Conservation (phyloP, 1,140 invertebrate species). For the Lordiphosa stackelbergi region DNA sequence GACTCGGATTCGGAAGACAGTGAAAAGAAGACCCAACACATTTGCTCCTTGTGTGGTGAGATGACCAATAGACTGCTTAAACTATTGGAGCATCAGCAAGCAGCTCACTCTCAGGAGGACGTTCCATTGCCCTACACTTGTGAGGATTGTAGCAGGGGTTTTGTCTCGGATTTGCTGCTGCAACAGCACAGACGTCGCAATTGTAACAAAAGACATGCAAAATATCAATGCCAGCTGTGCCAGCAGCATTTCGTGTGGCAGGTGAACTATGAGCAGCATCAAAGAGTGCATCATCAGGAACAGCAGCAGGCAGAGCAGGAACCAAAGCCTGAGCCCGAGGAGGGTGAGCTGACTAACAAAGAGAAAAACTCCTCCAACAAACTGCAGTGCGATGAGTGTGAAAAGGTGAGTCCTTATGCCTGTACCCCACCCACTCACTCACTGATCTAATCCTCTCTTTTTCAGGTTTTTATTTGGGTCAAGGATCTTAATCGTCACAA, state of each 20-base stretch:
- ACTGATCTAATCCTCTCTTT: neutral
- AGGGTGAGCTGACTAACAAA: conserved; percentile 7
- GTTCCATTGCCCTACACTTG: conserved; percentile 30
- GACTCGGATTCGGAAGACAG: conserved; percentile 47
- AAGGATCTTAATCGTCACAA: conserved; percentile 78
- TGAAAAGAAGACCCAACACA: conserved; percentile 21
- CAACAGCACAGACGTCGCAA: conserved; percentile 47
- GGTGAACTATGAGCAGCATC: conserved; percentile 45
- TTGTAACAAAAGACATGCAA: conserved; percentile 43
- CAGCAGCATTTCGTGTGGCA: conserved; percentile 54
- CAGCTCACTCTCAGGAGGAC: conserved; percentile 14
- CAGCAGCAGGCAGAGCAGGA: neutral
- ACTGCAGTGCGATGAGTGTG: conserved; percentile 78
- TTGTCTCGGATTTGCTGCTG: conserved; percentile 42
- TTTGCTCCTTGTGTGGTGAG: conserved; percentile 42
- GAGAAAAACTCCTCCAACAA: conserved; percentile 20
- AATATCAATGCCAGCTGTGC: conserved; percentile 39
- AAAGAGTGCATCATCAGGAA: conserved; percentile 22
- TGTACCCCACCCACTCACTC: neutral
- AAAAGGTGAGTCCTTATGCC: conserved; percentile 50
- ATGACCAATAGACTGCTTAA: conserved; percentile 12
- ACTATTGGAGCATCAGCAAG: conserved; percentile 48
- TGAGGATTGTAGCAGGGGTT: conserved; percentile 34
- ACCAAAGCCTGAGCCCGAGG: neutral
- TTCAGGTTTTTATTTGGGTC: conserved; percentile 77